Evolutionary conservation across 2,888 invertebrate genomes (phyloP).

Genomic region (Crocallis elinguaria): DNA sequence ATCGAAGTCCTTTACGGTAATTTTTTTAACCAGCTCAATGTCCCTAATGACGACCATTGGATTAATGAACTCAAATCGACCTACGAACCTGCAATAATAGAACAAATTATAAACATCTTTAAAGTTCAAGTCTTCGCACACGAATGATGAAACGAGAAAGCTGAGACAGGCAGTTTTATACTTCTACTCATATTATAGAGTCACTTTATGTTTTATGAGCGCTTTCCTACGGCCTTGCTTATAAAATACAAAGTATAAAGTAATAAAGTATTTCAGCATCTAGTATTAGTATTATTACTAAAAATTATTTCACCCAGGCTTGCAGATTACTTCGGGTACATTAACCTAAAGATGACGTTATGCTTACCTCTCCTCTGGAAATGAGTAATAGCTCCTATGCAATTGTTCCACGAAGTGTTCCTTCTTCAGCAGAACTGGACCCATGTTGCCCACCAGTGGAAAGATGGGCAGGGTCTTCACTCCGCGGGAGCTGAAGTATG

Average conservation of each 20-base stretch:
- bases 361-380: conserved; percentile 51
- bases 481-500: conserved; percentile 47
- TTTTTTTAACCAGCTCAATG: conserved; percentile 75
- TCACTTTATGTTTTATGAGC: no score
- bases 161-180: no score
- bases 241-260: no score
- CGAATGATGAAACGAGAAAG: no score
- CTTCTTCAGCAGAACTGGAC: conserved; percentile 31
- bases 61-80: conserved; percentile 69
- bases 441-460: conserved; percentile 42
- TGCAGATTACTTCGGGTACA: no score
- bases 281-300: no score
- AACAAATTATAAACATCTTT: background rate
- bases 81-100: conserved; percentile 63
- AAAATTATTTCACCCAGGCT: no score
- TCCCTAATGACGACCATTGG: conserved; percentile 71
- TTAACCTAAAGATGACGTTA: background rate
- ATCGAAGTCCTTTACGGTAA: conserved; percentile 83
- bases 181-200: no score
- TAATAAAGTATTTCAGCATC: no score
- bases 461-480: conserved; percentile 44
- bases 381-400: conserved; percentile 40
- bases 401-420: conserved; percentile 46
- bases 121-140: background rate
- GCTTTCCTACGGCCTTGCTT: no score